phyloP scores from a whole-genome alignment of 1,140 invertebrate species.

The Drosophila ambigua region DNA sequence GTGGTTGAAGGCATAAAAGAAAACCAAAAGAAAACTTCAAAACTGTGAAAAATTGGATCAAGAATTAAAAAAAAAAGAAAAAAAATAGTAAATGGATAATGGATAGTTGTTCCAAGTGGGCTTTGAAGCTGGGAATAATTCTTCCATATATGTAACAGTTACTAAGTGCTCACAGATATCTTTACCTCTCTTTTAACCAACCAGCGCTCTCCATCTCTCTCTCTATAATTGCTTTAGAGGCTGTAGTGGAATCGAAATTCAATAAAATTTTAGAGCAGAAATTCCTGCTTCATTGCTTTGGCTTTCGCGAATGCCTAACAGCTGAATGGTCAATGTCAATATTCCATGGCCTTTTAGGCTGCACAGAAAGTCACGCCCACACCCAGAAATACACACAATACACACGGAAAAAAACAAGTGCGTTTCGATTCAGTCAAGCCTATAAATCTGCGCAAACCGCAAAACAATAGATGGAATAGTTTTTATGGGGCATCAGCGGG shows the following conservation, averaged over 20 bases:
- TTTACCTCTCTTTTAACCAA: too few species aligned
- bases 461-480: constrained; percentile 60
- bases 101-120: too few species aligned
- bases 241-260: not conserved
- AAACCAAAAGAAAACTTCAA: not conserved
- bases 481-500: too few species aligned
- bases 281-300: not conserved
- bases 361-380: constrained; percentile 53
- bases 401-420: constrained; percentile 53
- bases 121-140: too few species aligned
- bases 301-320: not conserved
- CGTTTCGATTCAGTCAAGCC: constrained; percentile 69
- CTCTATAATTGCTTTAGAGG: not conserved
- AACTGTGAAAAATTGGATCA: too few species aligned
- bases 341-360: constrained; percentile 12
- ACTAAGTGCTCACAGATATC: too few species aligned
- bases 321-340: constrained; percentile 17
- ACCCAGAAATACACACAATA: constrained; percentile 31
- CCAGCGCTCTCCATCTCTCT: not conserved
- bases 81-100: too few species aligned
- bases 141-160: too few species aligned
- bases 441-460: constrained; percentile 73
- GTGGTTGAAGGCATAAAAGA: constrained; percentile 17
- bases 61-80: too few species aligned
- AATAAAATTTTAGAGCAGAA: too few species aligned